A percentile compares a stretch with the other conserved stretches of the same genome.
Evolutionary conservation across 1,140 invertebrate genomes (phyloP).

Genomic region (Heliconius congener): DNA sequence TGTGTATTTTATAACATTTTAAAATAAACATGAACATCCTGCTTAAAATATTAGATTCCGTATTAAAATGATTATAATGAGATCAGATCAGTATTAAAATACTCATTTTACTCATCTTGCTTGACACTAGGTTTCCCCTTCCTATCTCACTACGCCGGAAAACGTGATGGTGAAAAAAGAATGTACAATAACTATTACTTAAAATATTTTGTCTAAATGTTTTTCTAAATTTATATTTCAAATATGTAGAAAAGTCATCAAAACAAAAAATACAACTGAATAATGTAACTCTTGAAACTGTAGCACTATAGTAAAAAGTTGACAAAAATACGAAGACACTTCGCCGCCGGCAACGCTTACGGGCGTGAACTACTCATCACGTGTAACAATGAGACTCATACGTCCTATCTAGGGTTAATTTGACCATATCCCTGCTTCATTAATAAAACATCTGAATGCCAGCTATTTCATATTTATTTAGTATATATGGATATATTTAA

Average conservation of each 20-base stretch:
- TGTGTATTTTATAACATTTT: too few relatives aligned
- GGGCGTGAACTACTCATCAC: constrained; percentile 12
- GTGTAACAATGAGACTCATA: constrained; percentile 14
- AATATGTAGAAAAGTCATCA: neutral
- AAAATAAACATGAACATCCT: too few relatives aligned
- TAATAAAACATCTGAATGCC: neutral
- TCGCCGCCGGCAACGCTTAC: constrained; percentile 13
- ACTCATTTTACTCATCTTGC: too few relatives aligned
- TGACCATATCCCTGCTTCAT: constrained; percentile 11
- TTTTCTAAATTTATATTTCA: too few relatives aligned
- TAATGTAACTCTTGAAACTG: constrained; percentile 11
- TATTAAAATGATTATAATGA: too few relatives aligned
- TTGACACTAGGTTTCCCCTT: too few relatives aligned
- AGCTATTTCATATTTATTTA: neutral
- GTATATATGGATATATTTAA: neutral
- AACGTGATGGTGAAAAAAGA: too few relatives aligned
- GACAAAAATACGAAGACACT: constrained; percentile 25
- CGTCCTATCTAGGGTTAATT: constrained; percentile 12
- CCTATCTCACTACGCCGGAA: too few relatives aligned
- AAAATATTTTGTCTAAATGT: too few relatives aligned
- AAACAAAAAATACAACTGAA: neutral
- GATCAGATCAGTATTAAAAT: too few relatives aligned
- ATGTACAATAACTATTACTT: too few relatives aligned
- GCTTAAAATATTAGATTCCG: too few relatives aligned
- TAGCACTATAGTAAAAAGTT: constrained; percentile 20